phyloP scores from a whole-genome alignment of 2,113 vertebrate genomes.

The Zosterops lateralis region DNA sequence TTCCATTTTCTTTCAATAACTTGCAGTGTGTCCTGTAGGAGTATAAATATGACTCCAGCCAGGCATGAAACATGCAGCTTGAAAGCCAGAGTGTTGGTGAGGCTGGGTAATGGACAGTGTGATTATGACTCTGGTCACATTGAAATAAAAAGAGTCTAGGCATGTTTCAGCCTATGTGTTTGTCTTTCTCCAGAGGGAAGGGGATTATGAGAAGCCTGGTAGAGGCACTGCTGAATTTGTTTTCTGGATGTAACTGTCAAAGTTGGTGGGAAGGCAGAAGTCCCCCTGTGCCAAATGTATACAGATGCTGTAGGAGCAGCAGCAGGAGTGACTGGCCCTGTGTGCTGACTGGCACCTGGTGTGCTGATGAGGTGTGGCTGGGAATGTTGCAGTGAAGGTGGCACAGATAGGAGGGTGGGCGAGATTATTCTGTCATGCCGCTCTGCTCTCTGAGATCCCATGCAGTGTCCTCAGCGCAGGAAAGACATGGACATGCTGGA shows the following conservation, averaged over 20 bases:
- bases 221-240: background rate
- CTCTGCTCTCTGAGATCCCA: background rate
- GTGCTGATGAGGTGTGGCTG: background rate
- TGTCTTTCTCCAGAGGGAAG: background rate
- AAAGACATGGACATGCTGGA: background rate
- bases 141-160: background rate
- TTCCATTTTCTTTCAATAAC: constrained; percentile 14
- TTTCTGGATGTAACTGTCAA: background rate
- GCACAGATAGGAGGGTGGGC: background rate
- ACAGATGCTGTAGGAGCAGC: background rate
- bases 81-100: background rate
- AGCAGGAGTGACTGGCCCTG: background rate
- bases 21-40: constrained; percentile 5
- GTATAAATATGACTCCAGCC: constrained; percentile 19
- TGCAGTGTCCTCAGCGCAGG: background rate
- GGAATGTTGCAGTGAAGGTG: background rate
- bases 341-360: background rate
- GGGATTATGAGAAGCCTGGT: rapidly evolving
- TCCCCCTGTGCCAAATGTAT: background rate
- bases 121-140: background rate
- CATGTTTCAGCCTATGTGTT: background rate
- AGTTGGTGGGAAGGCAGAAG: background rate
- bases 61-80: constrained; percentile 10
- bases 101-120: background rate
- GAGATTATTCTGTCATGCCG: background rate